A percentile compares a stretch with the other conserved stretches of the same genome.
Conservation (phyloP, 1,140 invertebrate genomes). For the Neocloeon triangulifer region DNA sequence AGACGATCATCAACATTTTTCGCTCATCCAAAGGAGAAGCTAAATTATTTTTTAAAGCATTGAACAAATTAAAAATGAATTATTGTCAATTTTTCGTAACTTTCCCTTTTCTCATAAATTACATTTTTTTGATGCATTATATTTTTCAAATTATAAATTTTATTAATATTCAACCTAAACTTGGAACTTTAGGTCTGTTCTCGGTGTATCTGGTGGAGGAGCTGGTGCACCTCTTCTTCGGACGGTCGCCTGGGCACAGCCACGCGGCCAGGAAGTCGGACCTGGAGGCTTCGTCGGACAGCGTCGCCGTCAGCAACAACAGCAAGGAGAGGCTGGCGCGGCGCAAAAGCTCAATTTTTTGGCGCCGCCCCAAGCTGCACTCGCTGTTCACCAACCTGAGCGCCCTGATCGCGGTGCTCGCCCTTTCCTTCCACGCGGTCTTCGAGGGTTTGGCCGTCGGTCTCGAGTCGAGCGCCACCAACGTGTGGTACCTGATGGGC, state of each 20-base stretch:
- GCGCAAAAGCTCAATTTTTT: slow-evolving; percentile 4
- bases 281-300: slow-evolving; percentile 11
- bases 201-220: slow-evolving; percentile 69
- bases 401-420: slow-evolving; percentile 57
- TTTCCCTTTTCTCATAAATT: too few species aligned
- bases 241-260: slow-evolving; percentile 15
- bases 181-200: slow-evolving; percentile 42
- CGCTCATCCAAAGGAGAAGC: too few species aligned
- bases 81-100: too few species aligned
- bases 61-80: too few species aligned
- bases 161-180: neutral
- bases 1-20: too few species aligned
- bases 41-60: too few species aligned
- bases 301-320: neutral
- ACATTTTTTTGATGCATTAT: slow-evolving; percentile 4
- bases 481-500: slow-evolving; percentile 55
- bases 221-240: slow-evolving; percentile 44
- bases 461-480: slow-evolving; percentile 36
- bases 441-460: slow-evolving; percentile 84
- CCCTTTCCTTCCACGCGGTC: slow-evolving; percentile 71
- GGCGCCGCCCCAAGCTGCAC: slow-evolving; percentile 4
- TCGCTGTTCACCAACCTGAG: slow-evolving; percentile 28
- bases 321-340: slow-evolving; percentile 4
- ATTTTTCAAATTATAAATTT: neutral
- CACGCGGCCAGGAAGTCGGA: slow-evolving; percentile 14